Percentiles rank a stretch among this genome's conserved stretches.
Conservation (phyloP, 2,113 vertebrate species). For the Brachyhypopomus gauderio region DNA sequence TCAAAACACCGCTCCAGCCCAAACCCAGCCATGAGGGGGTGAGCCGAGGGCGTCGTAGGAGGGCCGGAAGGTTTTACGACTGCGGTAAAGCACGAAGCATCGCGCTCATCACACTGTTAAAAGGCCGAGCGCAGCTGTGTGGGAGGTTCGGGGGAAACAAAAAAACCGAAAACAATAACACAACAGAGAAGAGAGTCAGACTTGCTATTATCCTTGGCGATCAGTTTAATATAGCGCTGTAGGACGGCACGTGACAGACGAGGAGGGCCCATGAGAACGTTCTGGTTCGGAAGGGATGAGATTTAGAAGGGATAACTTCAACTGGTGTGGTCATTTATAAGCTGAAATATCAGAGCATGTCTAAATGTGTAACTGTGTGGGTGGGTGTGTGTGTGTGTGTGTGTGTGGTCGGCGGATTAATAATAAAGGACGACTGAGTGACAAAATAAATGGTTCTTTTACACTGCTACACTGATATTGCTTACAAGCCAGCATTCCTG, state of each 20-base stretch:
- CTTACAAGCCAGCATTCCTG: background rate
- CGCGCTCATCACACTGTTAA: background rate
- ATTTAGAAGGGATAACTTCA: background rate
- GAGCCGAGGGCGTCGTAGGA: too few relatives aligned
- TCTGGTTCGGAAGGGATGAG: background rate
- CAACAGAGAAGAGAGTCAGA: background rate
- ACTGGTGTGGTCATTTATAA: background rate
- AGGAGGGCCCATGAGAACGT: background rate
- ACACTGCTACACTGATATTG: background rate
- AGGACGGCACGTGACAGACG: background rate
- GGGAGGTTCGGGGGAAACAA: background rate
- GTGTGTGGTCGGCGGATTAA: background rate
- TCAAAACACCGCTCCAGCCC: background rate
- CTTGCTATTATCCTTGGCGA: background rate
- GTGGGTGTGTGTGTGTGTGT: background rate
- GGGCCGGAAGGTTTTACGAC: background rate
- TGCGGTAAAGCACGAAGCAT: background rate
- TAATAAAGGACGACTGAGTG: background rate
- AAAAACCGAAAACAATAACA: too few relatives aligned
- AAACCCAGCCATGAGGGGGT: background rate
- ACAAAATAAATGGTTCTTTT: background rate
- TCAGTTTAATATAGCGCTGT: background rate
- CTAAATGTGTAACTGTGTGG: background rate
- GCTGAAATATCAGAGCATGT: too few relatives aligned
- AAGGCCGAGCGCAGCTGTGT: background rate